Conservation (phyloP, 2,113 vertebrate species). For the Formicarius rufipectus region DNA sequence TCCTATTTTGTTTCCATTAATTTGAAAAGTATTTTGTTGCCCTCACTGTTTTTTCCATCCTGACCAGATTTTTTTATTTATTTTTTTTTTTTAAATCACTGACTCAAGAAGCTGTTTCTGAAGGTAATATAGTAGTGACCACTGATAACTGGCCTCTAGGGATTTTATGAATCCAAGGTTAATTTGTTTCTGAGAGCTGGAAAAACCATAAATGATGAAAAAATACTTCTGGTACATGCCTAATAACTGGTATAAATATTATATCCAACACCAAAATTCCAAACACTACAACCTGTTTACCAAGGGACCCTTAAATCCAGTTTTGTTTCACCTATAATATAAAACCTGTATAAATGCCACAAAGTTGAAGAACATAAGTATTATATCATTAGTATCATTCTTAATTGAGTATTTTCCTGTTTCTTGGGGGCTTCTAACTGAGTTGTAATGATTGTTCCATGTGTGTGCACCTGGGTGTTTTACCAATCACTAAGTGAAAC, state of each 20-base stretch:
- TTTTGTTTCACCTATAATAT: neutral
- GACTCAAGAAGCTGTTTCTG: neutral
- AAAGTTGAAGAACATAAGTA: neutral
- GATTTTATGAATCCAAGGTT: neutral
- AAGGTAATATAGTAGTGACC: neutral
- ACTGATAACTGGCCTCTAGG: neutral
- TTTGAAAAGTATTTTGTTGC: neutral
- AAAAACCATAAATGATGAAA: neutral
- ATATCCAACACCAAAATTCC: neutral
- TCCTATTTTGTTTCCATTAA: neutral
- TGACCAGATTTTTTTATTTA: neutral
- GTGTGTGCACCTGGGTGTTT: neutral
- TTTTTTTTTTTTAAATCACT: neutral
- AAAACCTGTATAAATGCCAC: neutral
- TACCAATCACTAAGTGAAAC: constrained; percentile 19
- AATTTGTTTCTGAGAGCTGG: constrained; percentile 2
- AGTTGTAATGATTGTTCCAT: neutral
- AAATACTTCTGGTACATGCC: neutral
- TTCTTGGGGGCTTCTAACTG: constrained; percentile 5
- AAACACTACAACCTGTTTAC: neutral
- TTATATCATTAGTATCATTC: neutral
- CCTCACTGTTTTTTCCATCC: neutral
- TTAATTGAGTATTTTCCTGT: constrained; percentile 18
- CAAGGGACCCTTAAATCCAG: neutral
- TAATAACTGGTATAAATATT: neutral